Conservation (phyloP, 2,888 invertebrate genomes). For the Spialia ferax region DNA sequence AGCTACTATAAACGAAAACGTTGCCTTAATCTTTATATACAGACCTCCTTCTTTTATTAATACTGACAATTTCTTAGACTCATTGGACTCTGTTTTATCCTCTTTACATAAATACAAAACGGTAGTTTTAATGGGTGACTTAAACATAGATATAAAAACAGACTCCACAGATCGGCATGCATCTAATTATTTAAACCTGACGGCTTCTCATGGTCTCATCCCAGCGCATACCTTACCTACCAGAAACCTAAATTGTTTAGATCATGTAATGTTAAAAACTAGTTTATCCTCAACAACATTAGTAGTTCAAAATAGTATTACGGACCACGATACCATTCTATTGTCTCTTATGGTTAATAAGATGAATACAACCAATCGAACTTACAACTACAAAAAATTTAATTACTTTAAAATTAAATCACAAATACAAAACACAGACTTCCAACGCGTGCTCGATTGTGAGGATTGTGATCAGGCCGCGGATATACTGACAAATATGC, state of each 20-base stretch:
- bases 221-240: constrained; percentile 21
- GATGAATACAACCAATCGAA: neutral
- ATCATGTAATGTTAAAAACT: constrained; percentile 24
- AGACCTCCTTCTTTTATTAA: constrained; percentile 21
- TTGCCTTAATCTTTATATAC: constrained; percentile 10
- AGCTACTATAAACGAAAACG: neutral
- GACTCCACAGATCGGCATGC: neutral
- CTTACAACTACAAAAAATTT: neutral
- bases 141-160: constrained; percentile 26
- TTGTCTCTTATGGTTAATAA: neutral
- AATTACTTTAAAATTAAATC: neutral
- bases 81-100: constrained; percentile 5
- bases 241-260: constrained; percentile 15
- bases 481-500: neutral
- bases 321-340: constrained; percentile 15
- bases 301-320: constrained; percentile 12
- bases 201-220: constrained; percentile 9
- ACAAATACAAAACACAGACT: neutral
- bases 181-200: constrained; percentile 11
- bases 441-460: neutral
- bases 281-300: neutral
- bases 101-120: constrained; percentile 3
- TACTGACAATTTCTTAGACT: constrained; percentile 20
- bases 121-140: constrained; percentile 16
- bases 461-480: neutral